Evolutionary conservation across 2,888 invertebrate genomes (phyloP).

Genomic region (Protula sp.): DNA sequence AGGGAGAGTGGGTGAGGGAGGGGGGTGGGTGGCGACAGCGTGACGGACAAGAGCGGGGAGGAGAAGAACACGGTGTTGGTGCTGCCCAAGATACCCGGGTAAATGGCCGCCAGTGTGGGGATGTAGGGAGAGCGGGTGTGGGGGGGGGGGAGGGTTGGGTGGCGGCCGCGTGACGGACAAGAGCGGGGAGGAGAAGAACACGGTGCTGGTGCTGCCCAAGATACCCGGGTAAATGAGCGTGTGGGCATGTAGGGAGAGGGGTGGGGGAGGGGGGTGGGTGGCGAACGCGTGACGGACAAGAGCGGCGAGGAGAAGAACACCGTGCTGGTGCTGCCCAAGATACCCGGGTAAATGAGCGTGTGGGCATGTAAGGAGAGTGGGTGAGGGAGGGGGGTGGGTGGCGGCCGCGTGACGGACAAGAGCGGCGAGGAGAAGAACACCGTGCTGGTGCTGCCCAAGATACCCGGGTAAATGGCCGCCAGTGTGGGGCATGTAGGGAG

Average conservation of each 20-base stretch:
- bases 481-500: too few relatives aligned
- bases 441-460: conserved; percentile 48
- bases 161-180: conserved; percentile 29
- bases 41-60: conserved; percentile 26
- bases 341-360: conserved; percentile 42
- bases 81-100: conserved; percentile 46
- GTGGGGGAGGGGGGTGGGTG: conserved; percentile 30
- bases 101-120: too few relatives aligned
- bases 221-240: conserved; percentile 41
- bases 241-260: too few relatives aligned
- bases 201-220: conserved; percentile 49
- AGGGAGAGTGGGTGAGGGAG: conserved; percentile 49
- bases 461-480: conserved; percentile 42
- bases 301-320: conserved; percentile 46
- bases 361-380: too few relatives aligned
- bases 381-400: conserved; percentile 39
- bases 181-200: conserved; percentile 43
- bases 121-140: too few relatives aligned
- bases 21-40: conserved; percentile 37
- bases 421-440: conserved; percentile 45
- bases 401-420: conserved; percentile 45
- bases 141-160: conserved; percentile 42
- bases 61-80: conserved; percentile 51
- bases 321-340: conserved; percentile 48
- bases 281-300: conserved; percentile 20